Conservation (phyloP, 1,140 invertebrate species). For the Gyrodactylus salaris region DNA sequence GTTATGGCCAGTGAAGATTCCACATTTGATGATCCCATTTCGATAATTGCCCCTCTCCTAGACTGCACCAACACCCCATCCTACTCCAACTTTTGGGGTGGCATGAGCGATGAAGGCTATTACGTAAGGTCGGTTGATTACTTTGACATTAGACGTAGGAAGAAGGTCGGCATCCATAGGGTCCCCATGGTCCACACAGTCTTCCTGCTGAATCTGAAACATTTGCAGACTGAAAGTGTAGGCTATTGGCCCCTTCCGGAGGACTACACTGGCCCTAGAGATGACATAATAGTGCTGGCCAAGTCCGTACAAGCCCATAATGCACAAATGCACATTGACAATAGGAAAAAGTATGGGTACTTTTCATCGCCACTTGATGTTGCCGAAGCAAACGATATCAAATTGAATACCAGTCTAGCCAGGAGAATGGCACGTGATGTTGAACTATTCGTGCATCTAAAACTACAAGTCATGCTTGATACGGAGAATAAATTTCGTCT, state of each 20-base stretch:
- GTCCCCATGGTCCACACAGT: constrained; percentile 72
- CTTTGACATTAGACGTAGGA: constrained; percentile 35
- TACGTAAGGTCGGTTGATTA: constrained; percentile 55
- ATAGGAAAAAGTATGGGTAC: constrained; percentile 3
- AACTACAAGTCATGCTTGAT: constrained; percentile 6
- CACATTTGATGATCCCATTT: constrained; percentile 1
- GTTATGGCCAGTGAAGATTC: neutral
- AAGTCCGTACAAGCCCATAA: constrained; percentile 32
- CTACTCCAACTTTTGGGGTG: constrained; percentile 84
- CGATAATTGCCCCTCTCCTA: constrained; percentile 40
- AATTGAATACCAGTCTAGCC: neutral
- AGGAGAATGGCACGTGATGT: neutral
- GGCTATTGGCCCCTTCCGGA: constrained; percentile 36
- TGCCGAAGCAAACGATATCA: neutral
- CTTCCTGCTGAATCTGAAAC: constrained; percentile 41
- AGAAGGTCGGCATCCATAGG: constrained; percentile 36
- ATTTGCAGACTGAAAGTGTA: constrained; percentile 27
- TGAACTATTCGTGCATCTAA: neutral
- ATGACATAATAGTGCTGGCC: constrained; percentile 79
- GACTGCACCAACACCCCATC: constrained; percentile 34
- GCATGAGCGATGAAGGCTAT: constrained; percentile 44
- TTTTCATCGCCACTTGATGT: neutral
- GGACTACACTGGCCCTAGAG: constrained; percentile 32
- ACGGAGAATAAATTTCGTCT: neutral
- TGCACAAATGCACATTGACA: neutral